Evolutionary conservation across 2,888 invertebrate genomes (phyloP).

Genomic region (Cosmorhoe ocellata): DNA sequence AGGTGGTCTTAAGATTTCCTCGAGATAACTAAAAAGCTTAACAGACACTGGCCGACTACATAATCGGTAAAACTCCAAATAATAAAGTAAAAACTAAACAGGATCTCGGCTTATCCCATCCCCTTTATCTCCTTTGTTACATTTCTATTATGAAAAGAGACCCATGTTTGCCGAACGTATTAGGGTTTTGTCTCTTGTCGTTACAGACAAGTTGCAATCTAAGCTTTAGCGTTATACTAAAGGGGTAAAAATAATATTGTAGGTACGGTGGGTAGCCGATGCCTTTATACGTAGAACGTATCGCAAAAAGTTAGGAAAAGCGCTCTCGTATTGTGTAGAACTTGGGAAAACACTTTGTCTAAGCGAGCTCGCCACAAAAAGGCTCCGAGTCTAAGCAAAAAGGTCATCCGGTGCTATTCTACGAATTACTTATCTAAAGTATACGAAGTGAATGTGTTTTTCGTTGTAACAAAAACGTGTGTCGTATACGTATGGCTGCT

Average conservation of each 20-base stretch:
- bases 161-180: slow-evolving; percentile 53
- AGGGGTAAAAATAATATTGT: too few species aligned
- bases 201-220: slow-evolving; percentile 44
- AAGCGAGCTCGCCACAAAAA: slow-evolving; percentile 5
- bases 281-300: too few species aligned
- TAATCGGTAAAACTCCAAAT: slow-evolving; percentile 8
- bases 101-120: slow-evolving; percentile 38
- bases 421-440: slow-evolving; percentile 23
- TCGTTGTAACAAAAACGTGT: slow-evolving; percentile 14
- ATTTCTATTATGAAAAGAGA: slow-evolving; percentile 51
- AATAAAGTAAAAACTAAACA: slow-evolving; percentile 34
- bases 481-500: neutral
- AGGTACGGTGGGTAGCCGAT: too few species aligned
- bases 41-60: neutral
- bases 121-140: slow-evolving; percentile 42
- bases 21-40: neutral
- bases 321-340: too few species aligned
- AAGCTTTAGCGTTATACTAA: neutral
- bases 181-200: slow-evolving; percentile 46
- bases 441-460: slow-evolving; percentile 22
- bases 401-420: slow-evolving; percentile 37
- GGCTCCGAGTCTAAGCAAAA: slow-evolving; percentile 35
- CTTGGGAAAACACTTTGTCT: neutral
- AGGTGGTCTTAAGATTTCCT: too few species aligned
- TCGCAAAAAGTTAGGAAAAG: too few species aligned